Evolutionary conservation across 2,797 vertebrate genomes (phyloP), one percentile per base, ranked within the genome.

Genomic region (Chaenodraco wilsoni): DNA sequence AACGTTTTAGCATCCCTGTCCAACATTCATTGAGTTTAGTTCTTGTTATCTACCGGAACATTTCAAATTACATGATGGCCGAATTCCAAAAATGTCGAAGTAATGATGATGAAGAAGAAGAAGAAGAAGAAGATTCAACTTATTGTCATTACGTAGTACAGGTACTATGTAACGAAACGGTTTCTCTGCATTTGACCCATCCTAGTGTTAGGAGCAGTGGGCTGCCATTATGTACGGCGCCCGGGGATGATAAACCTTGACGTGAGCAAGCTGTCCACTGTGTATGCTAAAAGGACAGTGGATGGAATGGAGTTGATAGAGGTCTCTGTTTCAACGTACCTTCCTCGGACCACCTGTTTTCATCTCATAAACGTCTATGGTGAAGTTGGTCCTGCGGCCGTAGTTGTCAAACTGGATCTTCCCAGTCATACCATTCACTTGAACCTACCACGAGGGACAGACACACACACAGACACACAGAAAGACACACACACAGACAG

Each of bases 381-480:
- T 99, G 90, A 96, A 99, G 95, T 99, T 99, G 90, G 96, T 97
- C 91, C 98, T 96, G 76, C 97, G 95, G 79, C 98, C 98, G 5
- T 98, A 99, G 87, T 96, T 99, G 94, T 99, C 98, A 13, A 99
- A 99, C 88, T 99, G 98, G 86, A 99, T 97, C 83, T 99, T 99
- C 78, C 98, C 98, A 57, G 98, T 99, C 97, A 99, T 99, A 65
- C 98, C 98, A 84, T 97, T 96, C 65, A 99, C 97, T 94, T 98
- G 97, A 59, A 99, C 98, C 98, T 99, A 90, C 52, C 79, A 76
- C 62, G 70, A 69, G 54, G 40, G 61, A 79, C 37, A 77, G 3
- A 72, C 31, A 55, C 19, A 54, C 14, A 45, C 14, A 46, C 59
- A 13, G n/a, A 67, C 27, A 69, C 3, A 51, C 45, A 21, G n/a